Percentiles rank a stretch among this genome's conserved stretches.
Conservation (phyloP, 2,113 vertebrate species). For the Pachyramphus minor region DNA sequence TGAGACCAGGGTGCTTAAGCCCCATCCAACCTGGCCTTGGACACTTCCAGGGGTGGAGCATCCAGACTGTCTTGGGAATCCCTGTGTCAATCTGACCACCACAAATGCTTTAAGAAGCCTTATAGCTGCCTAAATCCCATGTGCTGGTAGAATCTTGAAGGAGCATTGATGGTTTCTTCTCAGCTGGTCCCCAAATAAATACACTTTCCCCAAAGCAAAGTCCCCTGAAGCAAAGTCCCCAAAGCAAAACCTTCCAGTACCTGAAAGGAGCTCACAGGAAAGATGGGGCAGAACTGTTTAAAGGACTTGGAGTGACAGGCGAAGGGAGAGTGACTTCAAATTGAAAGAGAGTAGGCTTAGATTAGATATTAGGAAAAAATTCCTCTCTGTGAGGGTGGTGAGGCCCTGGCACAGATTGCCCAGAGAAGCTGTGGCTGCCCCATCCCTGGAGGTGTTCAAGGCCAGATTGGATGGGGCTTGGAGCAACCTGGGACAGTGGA, state of each 20-base stretch:
- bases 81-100: neutral
- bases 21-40: rapidly evolving
- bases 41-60: neutral
- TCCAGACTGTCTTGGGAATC: neutral
- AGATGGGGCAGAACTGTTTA: neutral
- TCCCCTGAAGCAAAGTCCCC: neutral
- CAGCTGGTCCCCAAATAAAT: neutral
- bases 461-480: neutral
- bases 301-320: neutral
- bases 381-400: neutral
- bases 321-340: neutral
- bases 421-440: neutral
- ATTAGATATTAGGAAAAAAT: neutral
- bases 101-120: neutral
- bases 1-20: neutral
- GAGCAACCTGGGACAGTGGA: neutral
- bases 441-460: neutral
- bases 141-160: neutral
- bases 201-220: neutral
- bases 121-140: neutral
- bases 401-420: neutral
- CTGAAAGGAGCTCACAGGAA: neutral
- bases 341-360: neutral
- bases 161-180: neutral
- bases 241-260: neutral